Evolutionary conservation across 2,797 vertebrate genomes (phyloP).

Genomic region (Luscinia luscinia): DNA sequence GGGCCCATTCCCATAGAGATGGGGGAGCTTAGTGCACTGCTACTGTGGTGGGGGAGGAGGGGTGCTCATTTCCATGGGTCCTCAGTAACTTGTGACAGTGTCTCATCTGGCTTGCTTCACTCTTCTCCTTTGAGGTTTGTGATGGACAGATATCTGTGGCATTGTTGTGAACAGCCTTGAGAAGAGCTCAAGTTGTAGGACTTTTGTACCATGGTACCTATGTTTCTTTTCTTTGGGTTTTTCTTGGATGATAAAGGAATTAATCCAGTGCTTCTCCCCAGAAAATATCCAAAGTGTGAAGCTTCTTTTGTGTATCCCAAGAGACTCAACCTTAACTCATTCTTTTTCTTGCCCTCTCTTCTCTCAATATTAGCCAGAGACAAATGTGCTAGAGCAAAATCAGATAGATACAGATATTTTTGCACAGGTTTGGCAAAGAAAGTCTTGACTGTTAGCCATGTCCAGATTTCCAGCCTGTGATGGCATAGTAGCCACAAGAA

Average conservation of each 20-base stretch:
- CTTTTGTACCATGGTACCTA: background rate
- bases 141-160: background rate
- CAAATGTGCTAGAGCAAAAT: background rate
- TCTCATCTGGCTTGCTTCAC: background rate
- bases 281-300: background rate
- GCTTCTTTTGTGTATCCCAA: background rate
- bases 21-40: background rate
- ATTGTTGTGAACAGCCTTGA: background rate
- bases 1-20: background rate
- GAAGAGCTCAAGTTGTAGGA: background rate
- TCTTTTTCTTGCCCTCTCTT: background rate
- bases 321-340: background rate
- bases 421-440: background rate
- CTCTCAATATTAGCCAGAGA: background rate
- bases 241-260: background rate
- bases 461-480: background rate
- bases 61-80: background rate
- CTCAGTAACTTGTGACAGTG: background rate
- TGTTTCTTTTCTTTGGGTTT: background rate
- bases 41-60: rapidly evolving
- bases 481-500: background rate
- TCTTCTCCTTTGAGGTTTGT: background rate
- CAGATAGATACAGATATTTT: background rate
- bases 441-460: background rate
- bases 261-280: background rate